phyloP scores from a whole-genome alignment of 2,888 invertebrate species.

The Hybos culiciformis region DNA sequence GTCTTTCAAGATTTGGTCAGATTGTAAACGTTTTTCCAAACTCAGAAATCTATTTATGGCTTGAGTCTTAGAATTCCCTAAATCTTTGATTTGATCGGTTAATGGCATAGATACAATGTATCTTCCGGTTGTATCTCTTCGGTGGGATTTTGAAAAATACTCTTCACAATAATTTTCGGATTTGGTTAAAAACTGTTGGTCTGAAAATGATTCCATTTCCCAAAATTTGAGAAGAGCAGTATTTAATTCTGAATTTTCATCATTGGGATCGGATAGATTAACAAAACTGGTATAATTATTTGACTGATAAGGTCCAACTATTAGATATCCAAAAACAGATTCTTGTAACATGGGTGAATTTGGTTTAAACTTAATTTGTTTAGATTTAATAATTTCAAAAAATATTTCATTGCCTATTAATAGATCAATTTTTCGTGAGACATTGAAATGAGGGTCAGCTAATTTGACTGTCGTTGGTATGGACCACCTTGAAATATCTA shows the following conservation, averaged over 20 bases:
- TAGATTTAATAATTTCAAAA: no score
- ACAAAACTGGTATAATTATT: neutral
- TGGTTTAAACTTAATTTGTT: no score
- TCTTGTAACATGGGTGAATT: constrained; percentile 9
- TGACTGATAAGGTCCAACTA: constrained; percentile 8
- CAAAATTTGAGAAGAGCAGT: constrained; percentile 6
- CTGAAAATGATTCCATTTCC: constrained; percentile 11
- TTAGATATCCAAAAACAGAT: constrained; percentile 7
- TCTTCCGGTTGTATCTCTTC: constrained; percentile 5
- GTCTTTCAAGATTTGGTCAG: neutral
- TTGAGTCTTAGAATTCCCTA: neutral
- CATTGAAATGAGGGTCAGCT: constrained; percentile 6
- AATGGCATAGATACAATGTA: constrained; percentile 11
- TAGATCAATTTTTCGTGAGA: constrained; percentile 5
- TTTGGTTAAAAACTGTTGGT: constrained; percentile 4
- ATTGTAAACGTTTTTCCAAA: neutral
- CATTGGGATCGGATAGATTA: neutral
- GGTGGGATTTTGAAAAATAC: constrained; percentile 5
- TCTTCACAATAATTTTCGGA: constrained; percentile 12
- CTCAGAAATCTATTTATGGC: neutral
- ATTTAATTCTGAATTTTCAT: neutral
- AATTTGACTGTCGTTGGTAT: constrained; percentile 7
- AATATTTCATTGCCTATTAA: constrained; percentile 9
- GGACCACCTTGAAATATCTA: no score
- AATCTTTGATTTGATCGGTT: neutral